A percentile compares a stretch with the other conserved stretches of the same genome.
These are phyloP conservation scores for Macrosiphum euphorbiae DNA, from an alignment of 2,888 invertebrate genomes.

Conservation along the genomic window DNA sequence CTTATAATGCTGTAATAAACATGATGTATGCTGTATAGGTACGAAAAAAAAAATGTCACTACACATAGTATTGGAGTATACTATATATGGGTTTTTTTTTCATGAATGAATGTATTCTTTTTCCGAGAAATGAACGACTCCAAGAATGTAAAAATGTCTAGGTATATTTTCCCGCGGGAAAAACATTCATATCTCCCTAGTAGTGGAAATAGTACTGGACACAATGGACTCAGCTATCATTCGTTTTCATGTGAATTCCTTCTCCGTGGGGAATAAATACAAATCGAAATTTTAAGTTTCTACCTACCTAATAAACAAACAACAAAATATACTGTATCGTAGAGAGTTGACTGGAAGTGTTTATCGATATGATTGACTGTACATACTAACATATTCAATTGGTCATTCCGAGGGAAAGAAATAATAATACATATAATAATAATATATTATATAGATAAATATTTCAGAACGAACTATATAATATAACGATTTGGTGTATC, in stretches of 20 bases:
- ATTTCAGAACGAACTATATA: neutral
- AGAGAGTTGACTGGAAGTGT: neutral
- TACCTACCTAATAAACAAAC: slow-evolving; percentile 1
- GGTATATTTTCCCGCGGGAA: slow-evolving; percentile 57
- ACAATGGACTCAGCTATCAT: slow-evolving; percentile 45
- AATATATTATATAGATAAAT: slow-evolving; percentile 2
- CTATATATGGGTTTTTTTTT: neutral
- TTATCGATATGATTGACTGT: neutral
- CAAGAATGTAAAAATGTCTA: slow-evolving; percentile 36
- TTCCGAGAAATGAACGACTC: neutral
- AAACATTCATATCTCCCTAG: slow-evolving; percentile 47
- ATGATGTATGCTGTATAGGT: neutral
- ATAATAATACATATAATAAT: no score
- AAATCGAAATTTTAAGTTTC: slow-evolving; percentile 45
- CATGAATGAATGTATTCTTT: slow-evolving; percentile 16
- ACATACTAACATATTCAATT: neutral
- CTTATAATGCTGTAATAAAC: neutral
- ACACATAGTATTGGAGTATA: neutral
- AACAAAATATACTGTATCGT: neutral
- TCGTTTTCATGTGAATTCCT: slow-evolving; percentile 40
- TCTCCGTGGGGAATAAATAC: slow-evolving; percentile 11
- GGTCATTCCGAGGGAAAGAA: neutral
- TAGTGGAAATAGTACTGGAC: slow-evolving; percentile 5
- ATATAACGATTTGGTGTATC: neutral
- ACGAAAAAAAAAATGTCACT: neutral